Evolutionary conservation across 2,113 vertebrate genomes (phyloP), one percentile per base, ranked within the genome.

Genomic region (Cebus imitator): DNA sequence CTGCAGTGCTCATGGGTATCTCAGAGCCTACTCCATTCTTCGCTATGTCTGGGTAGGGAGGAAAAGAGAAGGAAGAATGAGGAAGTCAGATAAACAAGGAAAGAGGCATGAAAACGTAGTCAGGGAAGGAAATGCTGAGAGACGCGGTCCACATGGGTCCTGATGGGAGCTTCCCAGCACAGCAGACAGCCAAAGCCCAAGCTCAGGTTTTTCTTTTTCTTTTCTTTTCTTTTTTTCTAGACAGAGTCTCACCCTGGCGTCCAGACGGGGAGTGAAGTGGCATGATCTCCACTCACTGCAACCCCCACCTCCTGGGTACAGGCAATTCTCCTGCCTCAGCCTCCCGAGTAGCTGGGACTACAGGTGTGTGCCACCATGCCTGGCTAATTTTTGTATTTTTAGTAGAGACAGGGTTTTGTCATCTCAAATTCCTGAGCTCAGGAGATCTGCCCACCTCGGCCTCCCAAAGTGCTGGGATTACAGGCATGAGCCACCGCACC

Each of bases 141-240:
- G 0, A 5, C n/a, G 32, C 20, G 13, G 0, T 3, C 17, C 43
- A 20, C 5, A 32, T 32, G 61, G 61, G 61, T 64, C 61, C 61
- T 30, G 61, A 14, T 32, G 27, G 61, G 61, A 30, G 61, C 61
- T 30, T 64, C 70, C 11, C 40, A 18, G 13, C 48, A 16, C 23
- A 43, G 58, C 32, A 35, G 27, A 57, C 23, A 45, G 18, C 75
- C n/a, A 35, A 52, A 48, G 2, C 37, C 25, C 32, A 48, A 20
- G 12, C 32, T 57, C 14, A 35, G 48, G 32, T 25, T 82, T 76
- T 72, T 72, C 66, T 75, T 30, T 61, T 64, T 11, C 25, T 30
- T 64, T 64, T 64, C 25, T 30, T 64, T 64, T 64, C 25, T 64
- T 30, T 64, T 64, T 64, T 64, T 30, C 30, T 27, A 64, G 61